Percentiles rank a stretch among this genome's conserved stretches.
Conservation (phyloP, 2,888 invertebrate genomes). For the Baccha elongata region DNA sequence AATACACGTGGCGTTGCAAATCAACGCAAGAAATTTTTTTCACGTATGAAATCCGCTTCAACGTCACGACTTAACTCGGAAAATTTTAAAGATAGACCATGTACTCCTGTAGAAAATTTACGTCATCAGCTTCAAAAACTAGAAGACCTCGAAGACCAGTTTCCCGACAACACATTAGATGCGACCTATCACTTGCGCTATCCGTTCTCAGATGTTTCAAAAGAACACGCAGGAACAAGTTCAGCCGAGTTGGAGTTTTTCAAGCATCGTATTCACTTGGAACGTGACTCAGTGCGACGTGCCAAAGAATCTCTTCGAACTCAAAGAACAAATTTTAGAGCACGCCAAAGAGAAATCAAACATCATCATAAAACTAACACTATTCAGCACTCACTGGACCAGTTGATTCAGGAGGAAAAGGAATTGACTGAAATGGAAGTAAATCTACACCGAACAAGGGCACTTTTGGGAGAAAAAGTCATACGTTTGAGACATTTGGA, state of each 20-base stretch:
- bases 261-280: slow-evolving; percentile 90
- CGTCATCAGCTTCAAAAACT: slow-evolving; percentile 90
- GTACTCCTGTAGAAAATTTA: slow-evolving; percentile 90
- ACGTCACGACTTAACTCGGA: slow-evolving; percentile 87
- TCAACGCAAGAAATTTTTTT: slow-evolving; percentile 87
- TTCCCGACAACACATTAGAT: slow-evolving; percentile 87
- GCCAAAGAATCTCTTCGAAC: slow-evolving; percentile 90
- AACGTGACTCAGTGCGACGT: slow-evolving; percentile 91
- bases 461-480: slow-evolving; percentile 91
- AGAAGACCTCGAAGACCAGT: slow-evolving; percentile 92
- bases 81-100: slow-evolving; percentile 83
- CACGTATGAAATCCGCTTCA: slow-evolving; percentile 87
- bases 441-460: slow-evolving; percentile 90
- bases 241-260: slow-evolving; percentile 91
- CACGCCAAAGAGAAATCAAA: slow-evolving; percentile 85
- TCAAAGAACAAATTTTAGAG: slow-evolving; percentile 87
- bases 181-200: slow-evolving; percentile 91
- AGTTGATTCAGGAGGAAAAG: slow-evolving; percentile 87
- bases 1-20: slow-evolving; percentile 77
- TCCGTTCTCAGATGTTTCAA: slow-evolving; percentile 88
- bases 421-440: slow-evolving; percentile 93
- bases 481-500: slow-evolving; percentile 91
- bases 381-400: slow-evolving; percentile 79
- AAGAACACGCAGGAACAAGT: slow-evolving; percentile 81
- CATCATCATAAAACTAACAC: slow-evolving; percentile 81